Percentiles rank a stretch among this genome's conserved stretches.
These are phyloP conservation scores for Boleophthalmus pectinirostris DNA, from an alignment of 2,113 vertebrate genomes.

Conservation along the genomic window DNA sequence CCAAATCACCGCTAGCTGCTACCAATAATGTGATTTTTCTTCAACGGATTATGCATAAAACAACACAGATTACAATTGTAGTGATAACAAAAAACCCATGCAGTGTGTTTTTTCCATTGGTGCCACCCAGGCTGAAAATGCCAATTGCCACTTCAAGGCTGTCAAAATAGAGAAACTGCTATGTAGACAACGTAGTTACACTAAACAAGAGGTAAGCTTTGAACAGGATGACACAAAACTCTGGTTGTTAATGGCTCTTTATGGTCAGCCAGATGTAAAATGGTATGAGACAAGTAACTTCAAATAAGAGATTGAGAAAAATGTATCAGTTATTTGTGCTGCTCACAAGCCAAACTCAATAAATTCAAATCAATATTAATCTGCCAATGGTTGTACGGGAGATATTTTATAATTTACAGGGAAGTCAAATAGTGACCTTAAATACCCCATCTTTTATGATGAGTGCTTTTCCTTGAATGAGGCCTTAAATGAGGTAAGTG, in stretches of 20 bases:
- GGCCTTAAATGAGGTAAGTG: conserved; percentile 7
- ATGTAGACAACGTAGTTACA: conserved; percentile 17
- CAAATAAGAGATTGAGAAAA: not conserved
- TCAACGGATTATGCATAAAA: conserved; percentile 40
- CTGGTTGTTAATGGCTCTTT: not conserved
- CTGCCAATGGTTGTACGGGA: not conserved
- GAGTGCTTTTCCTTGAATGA: not conserved
- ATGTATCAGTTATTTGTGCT: not conserved
- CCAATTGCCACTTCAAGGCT: conserved; percentile 7
- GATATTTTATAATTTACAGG: not conserved
- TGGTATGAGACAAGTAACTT: not conserved
- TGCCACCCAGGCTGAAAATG: conserved; percentile 35
- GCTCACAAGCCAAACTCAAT: not conserved
- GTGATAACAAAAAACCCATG: conserved; percentile 48
- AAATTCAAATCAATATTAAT: not conserved
- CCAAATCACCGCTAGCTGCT: conserved; percentile 52
- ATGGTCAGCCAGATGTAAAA: not conserved
- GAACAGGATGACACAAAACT: not conserved
- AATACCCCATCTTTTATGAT: not conserved
- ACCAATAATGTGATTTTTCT: conserved; percentile 42
- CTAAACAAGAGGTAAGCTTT: conserved; percentile 3
- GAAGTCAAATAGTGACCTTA: not conserved
- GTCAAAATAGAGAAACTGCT: conserved; percentile 8
- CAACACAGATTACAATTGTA: conserved; percentile 54
- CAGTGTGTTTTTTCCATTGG: conserved; percentile 36